Percentiles rank a stretch among this genome's conserved stretches.
Evolutionary conservation across 2,888 invertebrate genomes (phyloP).

Genomic region (Caenorhabditis sp.): DNA sequence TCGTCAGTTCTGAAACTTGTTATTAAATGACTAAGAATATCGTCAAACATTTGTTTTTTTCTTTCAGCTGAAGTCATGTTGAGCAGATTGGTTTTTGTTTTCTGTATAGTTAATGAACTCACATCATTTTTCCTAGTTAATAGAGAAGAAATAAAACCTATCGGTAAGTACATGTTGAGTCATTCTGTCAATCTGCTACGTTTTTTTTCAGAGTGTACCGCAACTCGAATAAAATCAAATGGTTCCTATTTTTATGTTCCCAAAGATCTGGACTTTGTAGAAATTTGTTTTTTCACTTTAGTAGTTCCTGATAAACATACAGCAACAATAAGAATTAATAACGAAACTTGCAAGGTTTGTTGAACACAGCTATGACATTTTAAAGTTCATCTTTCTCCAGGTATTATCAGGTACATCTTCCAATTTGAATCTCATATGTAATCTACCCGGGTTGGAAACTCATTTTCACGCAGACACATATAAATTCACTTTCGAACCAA

Average conservation of each 20-base stretch:
- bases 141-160: too few relatives aligned
- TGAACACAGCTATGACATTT: background rate
- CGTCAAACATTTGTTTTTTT: too few relatives aligned
- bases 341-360: slow-evolving; percentile 30
- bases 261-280: background rate
- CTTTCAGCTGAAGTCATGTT: too few relatives aligned
- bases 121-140: too few relatives aligned
- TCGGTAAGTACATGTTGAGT: too few relatives aligned
- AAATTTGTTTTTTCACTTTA: background rate
- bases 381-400: slow-evolving; percentile 10
- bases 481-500: slow-evolving; percentile 19
- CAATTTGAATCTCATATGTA: slow-evolving; percentile 16
- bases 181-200: too few relatives aligned
- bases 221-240: background rate
- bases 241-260: background rate
- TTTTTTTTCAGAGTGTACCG: background rate
- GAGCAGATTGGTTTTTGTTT: too few relatives aligned
- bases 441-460: slow-evolving; percentile 14
- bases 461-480: slow-evolving; percentile 10
- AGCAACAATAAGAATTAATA: slow-evolving; percentile 9
- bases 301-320: slow-evolving; percentile 12
- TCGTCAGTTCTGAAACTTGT: too few relatives aligned
- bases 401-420: slow-evolving; percentile 12
- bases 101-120: too few relatives aligned
- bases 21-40: too few relatives aligned